Evolutionary conservation across 2,113 vertebrate species (phyloP), one percentile per base, ranked within the genome.

Genomic region (Labeo catla): DNA sequence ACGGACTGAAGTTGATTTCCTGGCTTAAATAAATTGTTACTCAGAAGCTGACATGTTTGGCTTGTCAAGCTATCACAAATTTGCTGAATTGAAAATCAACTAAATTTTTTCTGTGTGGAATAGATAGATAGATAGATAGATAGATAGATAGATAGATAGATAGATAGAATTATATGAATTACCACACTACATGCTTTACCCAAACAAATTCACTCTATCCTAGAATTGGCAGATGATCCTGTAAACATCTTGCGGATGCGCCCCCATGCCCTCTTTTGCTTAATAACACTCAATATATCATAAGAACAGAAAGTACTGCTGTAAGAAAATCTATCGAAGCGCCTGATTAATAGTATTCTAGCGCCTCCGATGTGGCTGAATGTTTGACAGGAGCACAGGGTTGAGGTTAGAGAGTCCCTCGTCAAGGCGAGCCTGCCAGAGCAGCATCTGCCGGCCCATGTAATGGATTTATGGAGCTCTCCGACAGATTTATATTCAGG

Each of bases 381-480:
- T 13, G 50, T 50, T 87, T 83, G 85, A 84, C 84, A 74, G 65
- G 74, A 83, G 84, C 65, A 57, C 49, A 73, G 54, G 77, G 65
- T 59, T 90, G 54, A 83, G 85, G 72, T 50, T 78, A 79, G 78
- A 65, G 66, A 85, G 59, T 80, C 73, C 45, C 68, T 45, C 86
- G 78, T 89, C 87, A 86, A 86, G 82, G 43, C 87, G 65, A 88
- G 79, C 63, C 65, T 68, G 65, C 81, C 63, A 82, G 63, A 36
- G 80, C 61, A 76, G 76, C 65, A 77, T 78, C 74, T 80, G 86
- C 43, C 57, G 11, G 65, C 34, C 82, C 86, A 9, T n/a, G 72
- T 85, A 83, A 90, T 82, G 85, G 87, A 84, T 88, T 90, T 89
- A 84, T 74, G 78, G 63, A 86, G 78, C 76, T 85, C 72, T 52